Evolutionary conservation across 2,113 vertebrate species (phyloP).

Genomic region (Aphyosemion australe): DNA sequence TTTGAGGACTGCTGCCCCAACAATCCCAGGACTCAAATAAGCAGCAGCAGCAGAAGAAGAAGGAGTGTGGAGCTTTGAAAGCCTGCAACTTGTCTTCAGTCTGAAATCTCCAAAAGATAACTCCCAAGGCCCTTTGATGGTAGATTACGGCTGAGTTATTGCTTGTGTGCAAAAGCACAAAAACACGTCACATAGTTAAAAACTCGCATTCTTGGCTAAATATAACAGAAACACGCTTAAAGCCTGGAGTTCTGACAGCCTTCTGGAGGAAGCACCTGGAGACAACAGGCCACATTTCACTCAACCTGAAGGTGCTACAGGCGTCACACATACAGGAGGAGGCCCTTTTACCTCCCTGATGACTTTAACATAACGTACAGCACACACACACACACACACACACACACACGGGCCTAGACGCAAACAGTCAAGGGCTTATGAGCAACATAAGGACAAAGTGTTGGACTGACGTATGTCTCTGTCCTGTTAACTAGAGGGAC

Average conservation of each 20-base stretch:
- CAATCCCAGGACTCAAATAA: too few species aligned
- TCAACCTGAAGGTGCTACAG: conserved; percentile 36
- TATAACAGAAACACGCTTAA: conserved; percentile 18
- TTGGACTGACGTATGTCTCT: conserved; percentile 18
- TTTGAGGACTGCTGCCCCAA: too few species aligned
- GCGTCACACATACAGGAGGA: conserved; percentile 26
- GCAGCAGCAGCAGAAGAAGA: too few species aligned
- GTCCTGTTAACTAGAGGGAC: conserved; percentile 57
- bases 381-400: neutral
- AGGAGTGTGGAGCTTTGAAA: too few species aligned
- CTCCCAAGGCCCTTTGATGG: neutral
- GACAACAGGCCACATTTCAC: conserved; percentile 42
- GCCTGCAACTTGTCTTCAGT: too few species aligned
- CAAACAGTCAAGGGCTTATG: neutral
- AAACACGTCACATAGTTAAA: neutral
- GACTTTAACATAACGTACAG: conserved; percentile 49
- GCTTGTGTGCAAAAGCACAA: neutral
- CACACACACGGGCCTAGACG: neutral
- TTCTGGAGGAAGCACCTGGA: conserved; percentile 68
- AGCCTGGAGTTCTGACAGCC: conserved; percentile 33
- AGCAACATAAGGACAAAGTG: neutral
- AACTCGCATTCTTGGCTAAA: conserved; percentile 5
- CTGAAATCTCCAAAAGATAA: neutral
- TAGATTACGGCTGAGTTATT: neutral
- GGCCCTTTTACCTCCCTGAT: conserved; percentile 51